Evolutionary conservation across 1,140 invertebrate genomes (phyloP), one percentile per base, ranked within the genome.

Genomic region (Grapholita molesta): DNA sequence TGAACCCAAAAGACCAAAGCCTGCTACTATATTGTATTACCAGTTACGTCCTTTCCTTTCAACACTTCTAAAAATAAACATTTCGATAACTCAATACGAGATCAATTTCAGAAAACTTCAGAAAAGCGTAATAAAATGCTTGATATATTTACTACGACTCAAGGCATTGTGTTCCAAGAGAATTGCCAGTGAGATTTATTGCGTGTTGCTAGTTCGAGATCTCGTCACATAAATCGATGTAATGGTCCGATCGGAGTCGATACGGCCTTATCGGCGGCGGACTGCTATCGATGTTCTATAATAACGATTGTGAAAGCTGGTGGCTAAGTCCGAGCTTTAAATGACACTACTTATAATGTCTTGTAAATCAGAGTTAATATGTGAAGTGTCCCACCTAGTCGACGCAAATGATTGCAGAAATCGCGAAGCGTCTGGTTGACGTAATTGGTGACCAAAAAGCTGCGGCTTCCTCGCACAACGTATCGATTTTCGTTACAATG

Each of bases 181-280:
- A 81, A 81, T 75, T 79, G 73, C 52, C 72, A 30, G 70, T 35
- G 67, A 74, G 76, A 82, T 84, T 82, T 82, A 82, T 73, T 30
- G 75, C 69, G 69, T 76, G 79, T 79, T 75, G 72, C 76, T 68
- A 76, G 65, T 68, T 76, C 64, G 24, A 72, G 74, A 79, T 75
- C 72, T 76, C 76, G 68, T 79, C 74, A 75, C 79, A 75, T 84
- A 82, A 84, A 82, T 82, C 82, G 75, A 76, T 73, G 68, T 76
- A 77, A 79, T 78, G 74, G 70, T 74, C 42, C 64, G 78, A 79
- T 81, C 71, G 55, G 64, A 71, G 70, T 64, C 71, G 74, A 81
- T 79, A 79, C 68, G 67, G 67, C 57, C 67, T 73, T 78, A 79
- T 79, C 77, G 75, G 77, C 70, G 69, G 30, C 71, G 64, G 67